Evolutionary conservation across 2,888 invertebrate genomes (phyloP).

Genomic region (Encarsia formosa): DNA sequence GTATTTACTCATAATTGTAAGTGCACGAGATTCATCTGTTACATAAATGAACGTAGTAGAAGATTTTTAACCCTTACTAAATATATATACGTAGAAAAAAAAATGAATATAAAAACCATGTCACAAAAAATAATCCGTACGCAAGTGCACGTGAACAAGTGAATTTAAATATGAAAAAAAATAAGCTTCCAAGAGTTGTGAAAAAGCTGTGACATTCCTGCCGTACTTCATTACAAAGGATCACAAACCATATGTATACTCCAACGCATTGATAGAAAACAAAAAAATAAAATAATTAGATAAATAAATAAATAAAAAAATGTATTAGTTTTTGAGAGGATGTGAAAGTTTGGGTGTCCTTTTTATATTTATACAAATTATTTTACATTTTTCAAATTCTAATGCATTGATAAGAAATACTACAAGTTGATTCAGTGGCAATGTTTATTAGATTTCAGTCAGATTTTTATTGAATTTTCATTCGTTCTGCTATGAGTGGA

Average conservation of each 20-base stretch:
- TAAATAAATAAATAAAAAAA: background rate
- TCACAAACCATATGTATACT: background rate
- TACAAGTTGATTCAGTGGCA: no score
- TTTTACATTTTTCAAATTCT: conserved; percentile 18
- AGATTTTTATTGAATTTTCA: no score
- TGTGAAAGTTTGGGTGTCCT: conserved; percentile 6
- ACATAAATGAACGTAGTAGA: no score
- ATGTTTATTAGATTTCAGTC: no score
- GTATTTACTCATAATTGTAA: no score
- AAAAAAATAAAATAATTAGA: conserved; percentile 3
- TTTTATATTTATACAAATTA: conserved; percentile 20
- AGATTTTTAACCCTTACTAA: no score
- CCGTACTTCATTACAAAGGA: conserved; percentile 5
- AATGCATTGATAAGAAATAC: no score
- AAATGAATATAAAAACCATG: no score
- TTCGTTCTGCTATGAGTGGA: no score
- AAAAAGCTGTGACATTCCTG: conserved; percentile 16
- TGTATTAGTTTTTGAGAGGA: conserved; percentile 2
- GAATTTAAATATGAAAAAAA: conserved; percentile 5
- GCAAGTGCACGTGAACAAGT: background rate
- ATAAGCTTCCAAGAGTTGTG: conserved; percentile 16
- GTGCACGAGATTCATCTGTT: no score
- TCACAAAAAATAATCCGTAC: conserved; percentile 3
- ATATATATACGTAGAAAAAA: no score
- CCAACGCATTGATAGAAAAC: background rate